These are phyloP conservation scores for Boloria selene DNA, from an alignment of 2,888 invertebrate genomes.

Conservation along the genomic window DNA sequence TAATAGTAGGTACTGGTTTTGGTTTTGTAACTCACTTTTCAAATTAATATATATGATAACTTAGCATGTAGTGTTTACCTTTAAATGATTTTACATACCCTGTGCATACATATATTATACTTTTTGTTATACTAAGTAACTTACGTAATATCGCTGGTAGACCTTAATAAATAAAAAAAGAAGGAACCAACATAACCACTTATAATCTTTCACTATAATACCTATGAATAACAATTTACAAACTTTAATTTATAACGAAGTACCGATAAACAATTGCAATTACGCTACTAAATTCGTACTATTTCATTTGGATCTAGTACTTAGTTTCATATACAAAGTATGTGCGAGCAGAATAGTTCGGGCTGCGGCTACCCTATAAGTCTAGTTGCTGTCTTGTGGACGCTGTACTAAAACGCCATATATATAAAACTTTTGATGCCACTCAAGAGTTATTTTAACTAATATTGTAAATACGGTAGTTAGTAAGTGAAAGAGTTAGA, in stretches of 20 bases:
- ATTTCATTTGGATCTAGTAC: slow-evolving; percentile 9
- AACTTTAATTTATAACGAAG: background rate
- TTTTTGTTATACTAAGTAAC: too few species aligned
- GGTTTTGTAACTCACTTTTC: too few species aligned
- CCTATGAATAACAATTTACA: background rate
- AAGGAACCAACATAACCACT: too few species aligned
- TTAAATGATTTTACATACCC: too few species aligned
- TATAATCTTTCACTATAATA: too few species aligned
- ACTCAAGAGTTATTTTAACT: background rate
- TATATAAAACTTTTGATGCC: slow-evolving; percentile 4
- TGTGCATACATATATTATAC: too few species aligned
- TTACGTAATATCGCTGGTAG: too few species aligned
- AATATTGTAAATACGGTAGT: background rate
- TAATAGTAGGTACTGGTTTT: too few species aligned
- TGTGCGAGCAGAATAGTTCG: slow-evolving; percentile 13
- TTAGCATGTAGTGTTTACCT: too few species aligned
- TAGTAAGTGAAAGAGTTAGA: too few species aligned
- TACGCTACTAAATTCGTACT: background rate
- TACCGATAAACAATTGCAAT: background rate
- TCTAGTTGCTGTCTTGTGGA: slow-evolving; percentile 8
- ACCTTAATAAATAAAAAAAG: too few species aligned
- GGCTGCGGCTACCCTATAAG: background rate
- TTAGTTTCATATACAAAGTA: slow-evolving; percentile 15
- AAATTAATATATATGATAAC: too few species aligned
- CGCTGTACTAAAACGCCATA: background rate